These are phyloP conservation scores for Drosophila nr. medialis DNA, from an alignment of 2,888 invertebrate species.

Conservation along the genomic window DNA sequence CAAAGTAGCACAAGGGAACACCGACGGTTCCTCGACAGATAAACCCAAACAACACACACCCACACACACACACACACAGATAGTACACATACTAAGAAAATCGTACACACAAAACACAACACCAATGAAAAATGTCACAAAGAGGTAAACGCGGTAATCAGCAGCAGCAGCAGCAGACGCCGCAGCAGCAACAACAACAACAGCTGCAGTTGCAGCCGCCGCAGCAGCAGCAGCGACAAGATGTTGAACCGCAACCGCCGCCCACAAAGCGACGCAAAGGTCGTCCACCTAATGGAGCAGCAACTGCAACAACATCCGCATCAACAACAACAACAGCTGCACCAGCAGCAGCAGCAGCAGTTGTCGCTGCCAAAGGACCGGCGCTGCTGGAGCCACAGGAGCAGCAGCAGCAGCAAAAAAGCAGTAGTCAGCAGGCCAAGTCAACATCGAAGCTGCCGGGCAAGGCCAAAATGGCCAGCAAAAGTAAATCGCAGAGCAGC, in stretches of 20 bases:
- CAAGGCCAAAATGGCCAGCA: slow-evolving; percentile 65
- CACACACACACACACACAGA: slow-evolving; percentile 19
- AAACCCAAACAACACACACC: slow-evolving; percentile 46
- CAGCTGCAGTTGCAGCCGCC: slow-evolving; percentile 85
- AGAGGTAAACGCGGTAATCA: slow-evolving; percentile 91
- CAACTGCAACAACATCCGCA: slow-evolving; percentile 55
- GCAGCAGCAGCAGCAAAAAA: slow-evolving; percentile 12
- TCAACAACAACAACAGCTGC: slow-evolving; percentile 36
- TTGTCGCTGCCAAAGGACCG: slow-evolving; percentile 37
- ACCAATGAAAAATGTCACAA: slow-evolving; percentile 88
- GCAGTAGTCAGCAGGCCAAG: slow-evolving; percentile 35
- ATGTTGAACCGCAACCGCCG: slow-evolving; percentile 86
- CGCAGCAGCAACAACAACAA: slow-evolving; percentile 85
- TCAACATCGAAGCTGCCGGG: slow-evolving; percentile 58
- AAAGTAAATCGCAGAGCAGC: slow-evolving; percentile 64
- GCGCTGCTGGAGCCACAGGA: slow-evolving; percentile 47
- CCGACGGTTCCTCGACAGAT: slow-evolving; percentile 41
- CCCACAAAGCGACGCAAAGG: slow-evolving; percentile 91
- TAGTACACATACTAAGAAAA: slow-evolving; percentile 53
- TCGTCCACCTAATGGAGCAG: slow-evolving; percentile 86
- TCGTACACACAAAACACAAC: slow-evolving; percentile 65
- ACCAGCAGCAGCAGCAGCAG: slow-evolving; percentile 49
- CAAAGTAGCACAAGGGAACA: slow-evolving; percentile 64
- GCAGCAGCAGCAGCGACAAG: slow-evolving; percentile 85
- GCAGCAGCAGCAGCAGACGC: slow-evolving; percentile 85